Evolutionary conservation across 2,888 invertebrate species (phyloP), one percentile per base, ranked within the genome.

Genomic region (Chouioia cunea): DNA sequence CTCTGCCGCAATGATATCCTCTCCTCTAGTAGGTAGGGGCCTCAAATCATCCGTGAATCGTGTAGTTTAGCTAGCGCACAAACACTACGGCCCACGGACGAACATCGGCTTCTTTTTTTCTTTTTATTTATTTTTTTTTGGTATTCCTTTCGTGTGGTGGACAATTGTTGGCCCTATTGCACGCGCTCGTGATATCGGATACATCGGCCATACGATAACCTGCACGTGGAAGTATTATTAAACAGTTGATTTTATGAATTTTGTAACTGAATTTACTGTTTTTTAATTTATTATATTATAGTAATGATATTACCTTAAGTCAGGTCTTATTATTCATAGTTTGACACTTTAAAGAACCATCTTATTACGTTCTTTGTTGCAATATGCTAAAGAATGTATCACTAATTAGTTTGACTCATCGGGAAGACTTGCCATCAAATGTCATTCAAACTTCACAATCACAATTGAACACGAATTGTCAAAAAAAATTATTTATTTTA

Each of bases 21-120:
- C 16, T 48, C 48, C 0, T 48, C 16, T 16, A 16, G 12, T 16
- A 8, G 48, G 4, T 10, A 14, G 48, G n/a, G 48, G 27, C 27
- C 15, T 57, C 20, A 57, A 65, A 65, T 65, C 57, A 57, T 65
- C 57, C 57, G 50, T 50, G 65, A 65, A 57, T 65, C 56, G 65
- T 56, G 23, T 27, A 48, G 48, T 65, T 56, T 36, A 23, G 65
- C 54, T 36, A 23, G 65, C 54, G 48, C 16, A 36, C 48, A 47
- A 48, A 46, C 47, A 56, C 36, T 27, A 15, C 47, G 27, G 47
- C 16, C 8, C 64, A 48, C 12, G 48, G 15, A 48, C 48, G 48
- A 48, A 48, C 48, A 48, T 15, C 48, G 16, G 48, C 48, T 16
- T 16, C 8, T 6, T 48, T 15, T 16, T 48, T 16, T 16, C 14